phyloP scores from a whole-genome alignment of 1,140 invertebrate species.

The Proctacanthus coquilletti region DNA sequence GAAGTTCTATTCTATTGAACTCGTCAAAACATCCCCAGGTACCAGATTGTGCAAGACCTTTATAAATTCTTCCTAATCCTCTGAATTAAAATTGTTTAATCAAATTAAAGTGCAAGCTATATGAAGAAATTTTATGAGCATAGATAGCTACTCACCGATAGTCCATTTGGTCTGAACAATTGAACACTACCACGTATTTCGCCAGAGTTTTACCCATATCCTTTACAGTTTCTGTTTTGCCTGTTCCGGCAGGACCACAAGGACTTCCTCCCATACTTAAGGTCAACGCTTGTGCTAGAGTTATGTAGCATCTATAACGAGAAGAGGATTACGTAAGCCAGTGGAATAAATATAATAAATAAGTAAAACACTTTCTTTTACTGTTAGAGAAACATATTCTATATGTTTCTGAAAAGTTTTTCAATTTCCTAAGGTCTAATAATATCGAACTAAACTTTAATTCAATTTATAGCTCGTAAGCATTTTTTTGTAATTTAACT shows the following conservation, averaged over 20 bases:
- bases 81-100: slow-evolving; percentile 21
- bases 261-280: slow-evolving; percentile 95
- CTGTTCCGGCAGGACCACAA: slow-evolving; percentile 88
- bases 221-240: slow-evolving; percentile 94
- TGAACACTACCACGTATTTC: slow-evolving; percentile 96
- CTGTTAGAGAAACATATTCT: neutral
- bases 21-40: slow-evolving; percentile 72
- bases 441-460: too few species aligned
- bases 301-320: slow-evolving; percentile 77
- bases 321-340: slow-evolving; percentile 7
- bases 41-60: slow-evolving; percentile 85
- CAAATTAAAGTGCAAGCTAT: neutral
- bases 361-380: neutral
- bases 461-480: neutral
- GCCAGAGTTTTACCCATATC: slow-evolving; percentile 96
- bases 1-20: slow-evolving; percentile 91
- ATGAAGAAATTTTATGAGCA: neutral
- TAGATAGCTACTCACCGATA: slow-evolving; percentile 48
- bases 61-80: slow-evolving; percentile 77
- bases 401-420: too few species aligned
- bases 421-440: too few species aligned
- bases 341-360: neutral
- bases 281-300: slow-evolving; percentile 83
- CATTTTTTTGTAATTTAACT: slow-evolving; percentile 4
- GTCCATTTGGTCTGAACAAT: slow-evolving; percentile 98